Base-by-base conservation (phyloP, 1,140 invertebrate genomes). In the Copidosoma floridanum region DNA sequence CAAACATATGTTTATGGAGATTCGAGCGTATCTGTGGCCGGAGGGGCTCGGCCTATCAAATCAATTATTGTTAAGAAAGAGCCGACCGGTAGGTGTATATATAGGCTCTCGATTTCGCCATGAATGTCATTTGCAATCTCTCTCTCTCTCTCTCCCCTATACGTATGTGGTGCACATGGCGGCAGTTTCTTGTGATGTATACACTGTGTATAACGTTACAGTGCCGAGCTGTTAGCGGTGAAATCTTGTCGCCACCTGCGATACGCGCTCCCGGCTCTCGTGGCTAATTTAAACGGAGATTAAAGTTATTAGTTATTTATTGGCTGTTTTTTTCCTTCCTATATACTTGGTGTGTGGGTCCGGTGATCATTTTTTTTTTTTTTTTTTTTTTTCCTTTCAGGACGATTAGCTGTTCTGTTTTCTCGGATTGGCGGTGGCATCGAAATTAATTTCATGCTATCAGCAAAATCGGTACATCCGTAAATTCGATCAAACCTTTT, bases 51-150 rank as follows among this genome's bases (percentile, higher is more conserved):
- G 53, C 57, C 63, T 58, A 69, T 67, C 63, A 58, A 67, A 67
- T 67, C 61, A 67, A 64, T 69, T 69, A 69, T 65, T 67, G 61
- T 69, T 63, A 63, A 58, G 50, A n/a, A n/a, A 61, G 56, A 44
- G 41, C 47, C 37, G 52, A 47, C n/a, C n/a, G n/a, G n/a, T n/a
- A n/a, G n/a, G n/a, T n/a, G n/a, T n/a, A n/a, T n/a, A n/a, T n/a
- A n/a, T n/a, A n/a, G n/a, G n/a, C n/a, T n/a, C 59, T 68, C 63
- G 64, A 57, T 64, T 63, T 69, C 65, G 65, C 51, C 53, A 57
- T 57, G 58, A 58, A 64, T 58, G 63, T 69, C 67, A 69, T 69
- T 68, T 65, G 59, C 65, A 65, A 60, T 67, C 58, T 54, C 32
- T 6, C 12, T 12, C n/a, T n/a, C n/a, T n/a, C n/a, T 6, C 29